Evolutionary conservation across 1,140 invertebrate species (phyloP).

Genomic region (Ostrea denselamellosa): DNA sequence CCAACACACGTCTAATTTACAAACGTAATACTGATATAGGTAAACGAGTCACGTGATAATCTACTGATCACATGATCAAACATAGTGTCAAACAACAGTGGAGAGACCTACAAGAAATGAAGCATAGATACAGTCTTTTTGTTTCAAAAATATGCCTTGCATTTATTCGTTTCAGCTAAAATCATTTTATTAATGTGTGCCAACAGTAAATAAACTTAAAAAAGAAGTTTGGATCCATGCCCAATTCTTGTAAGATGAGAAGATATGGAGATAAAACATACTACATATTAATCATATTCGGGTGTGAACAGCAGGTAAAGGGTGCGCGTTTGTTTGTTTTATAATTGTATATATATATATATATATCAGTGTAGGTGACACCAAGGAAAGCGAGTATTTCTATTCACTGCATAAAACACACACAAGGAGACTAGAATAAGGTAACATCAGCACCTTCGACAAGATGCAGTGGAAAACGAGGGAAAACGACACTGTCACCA

Average conservation of each 20-base stretch:
- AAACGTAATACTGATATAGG: constrained; percentile 36
- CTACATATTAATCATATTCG: too few species aligned
- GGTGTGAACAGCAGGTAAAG: background rate
- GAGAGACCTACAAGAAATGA: background rate
- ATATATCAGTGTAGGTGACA: constrained; percentile 9
- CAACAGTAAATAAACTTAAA: too few species aligned
- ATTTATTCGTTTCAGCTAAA: too few species aligned
- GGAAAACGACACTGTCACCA: constrained; percentile 10
- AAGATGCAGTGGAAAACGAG: background rate
- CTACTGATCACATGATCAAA: constrained; percentile 9
- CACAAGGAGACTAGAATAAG: constrained; percentile 16
- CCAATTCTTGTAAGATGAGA: too few species aligned
- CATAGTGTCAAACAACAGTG: background rate
- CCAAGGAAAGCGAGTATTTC: constrained; percentile 8
- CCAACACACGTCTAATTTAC: constrained; percentile 21
- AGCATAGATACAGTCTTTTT: background rate
- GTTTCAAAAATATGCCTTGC: too few species aligned
- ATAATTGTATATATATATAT: background rate
- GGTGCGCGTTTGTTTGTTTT: background rate
- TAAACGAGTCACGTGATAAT: constrained; percentile 19
- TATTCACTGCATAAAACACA: constrained; percentile 26
- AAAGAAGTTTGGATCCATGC: too few species aligned
- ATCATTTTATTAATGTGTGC: too few species aligned
- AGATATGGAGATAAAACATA: background rate
- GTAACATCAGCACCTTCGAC: constrained; percentile 8